Base-by-base conservation (phyloP, 1,140 invertebrate genomes). In the Halyomorpha halys region DNA sequence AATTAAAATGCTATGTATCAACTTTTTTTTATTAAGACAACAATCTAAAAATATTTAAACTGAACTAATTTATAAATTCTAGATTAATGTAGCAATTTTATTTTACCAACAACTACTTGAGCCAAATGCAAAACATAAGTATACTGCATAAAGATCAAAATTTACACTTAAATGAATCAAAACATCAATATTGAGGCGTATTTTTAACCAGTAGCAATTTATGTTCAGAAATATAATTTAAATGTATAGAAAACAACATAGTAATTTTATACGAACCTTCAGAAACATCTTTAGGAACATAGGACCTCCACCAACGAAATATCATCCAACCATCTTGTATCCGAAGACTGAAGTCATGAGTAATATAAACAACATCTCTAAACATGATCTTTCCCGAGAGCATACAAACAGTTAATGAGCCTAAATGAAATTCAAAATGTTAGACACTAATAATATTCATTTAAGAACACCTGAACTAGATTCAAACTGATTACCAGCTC, bases 361-460 rank as follows among this genome's bases (percentile, higher is more conserved):
- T 96, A 47, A 97, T 90, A 70, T 92, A 96, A 59, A 92, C 86
- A 72, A 98, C 83, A 80, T 98, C 93, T 68, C 94, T 81, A 78
- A 98, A 97, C 96, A 99, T 99, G 47, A 98, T 89, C 79, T 98
- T 98, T 3, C 97, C 97, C 68, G 94, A 93, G 67, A 98, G 78
- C 27, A 93, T 90, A 77, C 94, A 94, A 44, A 97, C 77, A 2
- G 93, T 94, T 70, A 98, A 86, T 16, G 96, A 97, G 66, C 94
- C 94, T 91, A 73, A 34, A 81, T 13, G 11, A 39, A 18, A 51
- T 51, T 51, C 6, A 19, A 14, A 51, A 5, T 16, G 8, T 51
- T 19, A 23, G 16, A 51, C 5, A 1, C 8, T 51, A 18, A 51
- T 51, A 23, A 9, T 51, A 9, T n/a, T 11, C 8, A 19, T 51